Percentiles rank a stretch among this genome's conserved stretches.
Evolutionary conservation across 2,113 vertebrate species (phyloP).

Genomic region (Pantherophis guttatus): DNA sequence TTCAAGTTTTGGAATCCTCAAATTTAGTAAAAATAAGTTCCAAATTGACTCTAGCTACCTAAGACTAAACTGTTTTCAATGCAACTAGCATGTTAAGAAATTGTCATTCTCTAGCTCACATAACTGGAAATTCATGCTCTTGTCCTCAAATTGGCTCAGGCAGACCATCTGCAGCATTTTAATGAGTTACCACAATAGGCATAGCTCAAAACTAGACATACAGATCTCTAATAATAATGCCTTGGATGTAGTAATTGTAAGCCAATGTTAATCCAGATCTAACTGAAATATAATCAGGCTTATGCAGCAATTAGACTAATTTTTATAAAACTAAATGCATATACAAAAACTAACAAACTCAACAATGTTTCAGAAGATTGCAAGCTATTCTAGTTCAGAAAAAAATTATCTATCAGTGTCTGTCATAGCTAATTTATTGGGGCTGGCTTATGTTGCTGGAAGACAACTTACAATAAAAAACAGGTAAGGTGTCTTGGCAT

Average conservation of each 20-base stretch:
- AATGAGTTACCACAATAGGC: constrained; percentile 70
- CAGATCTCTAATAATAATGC: constrained; percentile 65
- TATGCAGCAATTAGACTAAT: constrained; percentile 29
- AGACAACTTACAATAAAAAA: neutral
- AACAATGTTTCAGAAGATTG: neutral
- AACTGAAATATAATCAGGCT: constrained; percentile 48
- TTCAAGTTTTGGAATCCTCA: neutral
- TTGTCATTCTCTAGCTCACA: constrained; percentile 65
- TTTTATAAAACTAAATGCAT: neutral
- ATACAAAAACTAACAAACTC: neutral
- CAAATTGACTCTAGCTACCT: constrained; percentile 45
- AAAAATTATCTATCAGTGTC: neutral
- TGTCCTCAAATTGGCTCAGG: constrained; percentile 68
- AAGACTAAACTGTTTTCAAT: constrained; percentile 49
- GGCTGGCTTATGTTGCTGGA: neutral
- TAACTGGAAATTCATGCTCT: constrained; percentile 71
- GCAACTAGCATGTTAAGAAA: constrained; percentile 59
- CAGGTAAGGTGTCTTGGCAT: neutral
- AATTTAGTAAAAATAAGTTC: constrained; percentile 43
- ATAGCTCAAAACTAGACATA: constrained; percentile 65
- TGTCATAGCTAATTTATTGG: neutral
- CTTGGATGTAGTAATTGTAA: constrained; percentile 51
- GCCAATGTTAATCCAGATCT: constrained; percentile 55
- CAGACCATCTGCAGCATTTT: constrained; percentile 67
- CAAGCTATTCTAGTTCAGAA: constrained; percentile 14